A percentile compares a stretch with the other conserved stretches of the same genome.
Evolutionary conservation across 2,888 invertebrate genomes (phyloP).

Genomic region (Brenthis daphne): DNA sequence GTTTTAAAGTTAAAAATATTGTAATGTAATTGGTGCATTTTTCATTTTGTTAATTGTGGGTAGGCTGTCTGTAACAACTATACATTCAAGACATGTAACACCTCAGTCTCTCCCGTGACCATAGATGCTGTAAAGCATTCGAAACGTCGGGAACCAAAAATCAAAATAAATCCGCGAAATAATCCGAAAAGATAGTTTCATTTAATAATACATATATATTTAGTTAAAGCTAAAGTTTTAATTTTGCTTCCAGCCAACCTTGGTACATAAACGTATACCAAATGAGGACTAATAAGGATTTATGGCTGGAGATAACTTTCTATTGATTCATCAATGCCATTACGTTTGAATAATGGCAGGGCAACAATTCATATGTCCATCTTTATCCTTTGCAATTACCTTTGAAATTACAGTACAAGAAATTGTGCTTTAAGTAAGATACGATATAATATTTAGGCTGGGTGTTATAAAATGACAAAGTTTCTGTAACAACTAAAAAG

Average conservation of each 20-base stretch:
- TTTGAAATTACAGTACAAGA: constrained; percentile 12
- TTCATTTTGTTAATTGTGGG: too few species aligned
- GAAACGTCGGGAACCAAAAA: too few species aligned
- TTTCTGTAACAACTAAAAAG: constrained; percentile 68
- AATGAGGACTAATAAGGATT: constrained; percentile 43
- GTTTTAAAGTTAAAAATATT: too few species aligned
- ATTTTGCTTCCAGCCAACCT: not conserved
- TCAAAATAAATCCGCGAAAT: too few species aligned
- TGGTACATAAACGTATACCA: constrained; percentile 17
- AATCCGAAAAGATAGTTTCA: too few species aligned
- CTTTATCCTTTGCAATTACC: constrained; percentile 27
- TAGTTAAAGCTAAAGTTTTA: too few species aligned
- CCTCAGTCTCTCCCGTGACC: too few species aligned
- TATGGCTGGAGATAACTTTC: constrained; percentile 35
- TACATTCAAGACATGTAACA: too few species aligned
- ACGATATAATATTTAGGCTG: constrained; percentile 28
- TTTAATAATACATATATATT: too few species aligned
- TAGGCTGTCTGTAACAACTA: too few species aligned
- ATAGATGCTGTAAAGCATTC: too few species aligned
- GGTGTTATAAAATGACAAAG: constrained; percentile 61
- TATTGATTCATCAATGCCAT: constrained; percentile 40
- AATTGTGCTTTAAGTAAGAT: not conserved
- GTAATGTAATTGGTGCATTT: too few species aligned
- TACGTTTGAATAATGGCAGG: constrained; percentile 32
- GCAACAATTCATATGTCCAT: constrained; percentile 38